phyloP scores from a whole-genome alignment of 2,113 vertebrate species.

The Pimephales promelas region DNA sequence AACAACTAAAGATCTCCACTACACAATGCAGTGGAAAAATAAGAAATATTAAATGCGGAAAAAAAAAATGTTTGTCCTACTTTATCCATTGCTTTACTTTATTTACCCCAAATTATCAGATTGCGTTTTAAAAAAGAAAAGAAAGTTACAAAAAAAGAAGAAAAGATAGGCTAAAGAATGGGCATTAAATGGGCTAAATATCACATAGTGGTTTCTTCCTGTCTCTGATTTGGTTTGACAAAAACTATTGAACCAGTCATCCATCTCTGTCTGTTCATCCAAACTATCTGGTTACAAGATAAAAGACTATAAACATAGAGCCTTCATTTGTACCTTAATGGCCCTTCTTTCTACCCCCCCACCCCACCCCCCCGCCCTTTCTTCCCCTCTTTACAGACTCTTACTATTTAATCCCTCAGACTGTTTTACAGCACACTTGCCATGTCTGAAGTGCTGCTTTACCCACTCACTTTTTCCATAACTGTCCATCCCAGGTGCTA shows the following conservation, averaged over 20 bases:
- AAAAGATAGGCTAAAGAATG: not conserved
- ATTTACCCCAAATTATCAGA: not conserved
- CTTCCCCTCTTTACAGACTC: not conserved
- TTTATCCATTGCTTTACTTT: not conserved
- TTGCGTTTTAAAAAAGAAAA: not conserved
- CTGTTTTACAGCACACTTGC: slow-evolving; percentile 22
- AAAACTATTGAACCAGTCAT: not conserved
- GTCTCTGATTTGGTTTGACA: not conserved
- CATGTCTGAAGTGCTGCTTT: not conserved
- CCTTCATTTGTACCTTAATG: not conserved
- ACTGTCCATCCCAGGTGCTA: slow-evolving; percentile 34
- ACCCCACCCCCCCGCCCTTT: not conserved
- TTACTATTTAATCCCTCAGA: not conserved
- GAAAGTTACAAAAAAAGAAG: not conserved
- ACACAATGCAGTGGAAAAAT: not conserved
- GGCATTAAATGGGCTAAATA: not conserved
- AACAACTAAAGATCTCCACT: not conserved
- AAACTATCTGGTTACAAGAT: slow-evolving; percentile 15
- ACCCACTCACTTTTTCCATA: slow-evolving; percentile 23
- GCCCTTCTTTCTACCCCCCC: not conserved
- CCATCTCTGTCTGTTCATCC: not conserved
- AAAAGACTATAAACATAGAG: not conserved
- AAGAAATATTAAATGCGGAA: not conserved
- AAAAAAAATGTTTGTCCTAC: not conserved
- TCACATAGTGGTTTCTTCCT: not conserved